A percentile compares a stretch with the other conserved stretches of the same genome.
phyloP scores from a whole-genome alignment of 2,797 vertebrate genomes.

The Melanotaenia parkinsoni region DNA sequence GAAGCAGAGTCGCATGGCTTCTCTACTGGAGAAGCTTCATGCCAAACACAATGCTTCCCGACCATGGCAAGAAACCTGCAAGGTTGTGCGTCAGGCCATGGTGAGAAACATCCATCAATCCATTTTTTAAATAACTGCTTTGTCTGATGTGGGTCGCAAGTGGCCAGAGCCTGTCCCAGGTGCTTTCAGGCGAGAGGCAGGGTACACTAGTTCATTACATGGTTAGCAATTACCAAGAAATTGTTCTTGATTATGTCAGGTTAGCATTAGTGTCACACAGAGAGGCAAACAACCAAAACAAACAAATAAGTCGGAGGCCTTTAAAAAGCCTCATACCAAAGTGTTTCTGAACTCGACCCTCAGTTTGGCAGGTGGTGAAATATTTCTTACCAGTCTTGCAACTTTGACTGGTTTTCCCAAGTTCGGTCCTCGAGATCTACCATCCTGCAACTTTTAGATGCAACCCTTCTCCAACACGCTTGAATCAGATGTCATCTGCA shows the following conservation, averaged over 20 bases:
- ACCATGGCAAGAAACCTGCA: conserved; percentile 97
- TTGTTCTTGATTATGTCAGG: not conserved
- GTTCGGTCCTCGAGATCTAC: too few relatives aligned
- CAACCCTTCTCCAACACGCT: too few relatives aligned
- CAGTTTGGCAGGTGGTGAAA: not conserved
- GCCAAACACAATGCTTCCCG: conserved; percentile 93
- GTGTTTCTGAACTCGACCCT: not conserved
- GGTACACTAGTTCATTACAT: not conserved
- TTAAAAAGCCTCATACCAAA: not conserved
- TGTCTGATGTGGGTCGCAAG: not conserved
- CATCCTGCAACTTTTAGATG: too few relatives aligned
- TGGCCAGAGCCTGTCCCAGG: too few relatives aligned
- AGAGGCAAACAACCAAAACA: not conserved
- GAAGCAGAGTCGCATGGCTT: conserved; percentile 92
- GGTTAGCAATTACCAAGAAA: not conserved
- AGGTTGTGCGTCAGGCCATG: conserved; percentile 97
- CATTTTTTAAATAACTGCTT: not conserved
- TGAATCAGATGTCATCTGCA: too few relatives aligned
- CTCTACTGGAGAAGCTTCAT: conserved; percentile 92
- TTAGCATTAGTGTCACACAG: not conserved
- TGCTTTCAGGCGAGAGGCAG: not conserved
- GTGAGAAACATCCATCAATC: conserved; percentile 77
- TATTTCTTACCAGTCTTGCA: not conserved
- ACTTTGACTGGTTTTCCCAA: not conserved
- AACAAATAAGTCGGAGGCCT: not conserved